Conservation (phyloP, 1,140 invertebrate species). For the Drosophila setifemur region DNA sequence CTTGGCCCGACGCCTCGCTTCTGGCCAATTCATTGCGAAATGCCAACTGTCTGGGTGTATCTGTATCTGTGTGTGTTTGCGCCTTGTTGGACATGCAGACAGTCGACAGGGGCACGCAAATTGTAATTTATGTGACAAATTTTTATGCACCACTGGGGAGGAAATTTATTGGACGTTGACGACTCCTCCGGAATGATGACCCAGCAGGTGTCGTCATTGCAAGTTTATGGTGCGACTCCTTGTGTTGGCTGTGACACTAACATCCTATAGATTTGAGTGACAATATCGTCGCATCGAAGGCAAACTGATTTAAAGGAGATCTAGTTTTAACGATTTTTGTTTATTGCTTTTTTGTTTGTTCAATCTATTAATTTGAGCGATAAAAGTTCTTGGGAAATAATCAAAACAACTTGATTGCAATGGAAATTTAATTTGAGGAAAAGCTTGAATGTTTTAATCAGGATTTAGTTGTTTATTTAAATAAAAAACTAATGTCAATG, state of each 20-base stretch:
- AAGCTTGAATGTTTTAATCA: not conserved
- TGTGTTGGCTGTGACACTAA: conserved; percentile 6
- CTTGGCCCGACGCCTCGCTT: conserved; percentile 10
- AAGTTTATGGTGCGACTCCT: conserved; percentile 12
- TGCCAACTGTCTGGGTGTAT: conserved; percentile 18
- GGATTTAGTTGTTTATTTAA: too few species aligned
- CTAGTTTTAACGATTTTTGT: not conserved
- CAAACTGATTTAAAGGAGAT: not conserved
- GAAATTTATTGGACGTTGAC: conserved; percentile 64
- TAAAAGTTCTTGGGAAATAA: not conserved
- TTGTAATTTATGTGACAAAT: conserved; percentile 81
- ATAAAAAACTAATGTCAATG: too few species aligned
- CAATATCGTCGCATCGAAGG: conserved; percentile 11
- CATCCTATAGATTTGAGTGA: not conserved
- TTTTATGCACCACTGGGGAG: conserved; percentile 62
- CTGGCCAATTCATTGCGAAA: conserved; percentile 55
- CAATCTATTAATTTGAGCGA: not conserved
- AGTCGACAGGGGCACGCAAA: conserved; percentile 65
- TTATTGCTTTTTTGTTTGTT: not conserved
- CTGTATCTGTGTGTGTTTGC: conserved; percentile 33
- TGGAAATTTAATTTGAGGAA: not conserved
- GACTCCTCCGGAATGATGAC: conserved; percentile 29
- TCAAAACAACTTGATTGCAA: not conserved
- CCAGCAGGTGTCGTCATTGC: conserved; percentile 16
- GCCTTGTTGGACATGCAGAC: conserved; percentile 31